Evolutionary conservation across 1,140 invertebrate species (phyloP), one percentile per base, ranked within the genome.

Genomic region (Zophobas morio): DNA sequence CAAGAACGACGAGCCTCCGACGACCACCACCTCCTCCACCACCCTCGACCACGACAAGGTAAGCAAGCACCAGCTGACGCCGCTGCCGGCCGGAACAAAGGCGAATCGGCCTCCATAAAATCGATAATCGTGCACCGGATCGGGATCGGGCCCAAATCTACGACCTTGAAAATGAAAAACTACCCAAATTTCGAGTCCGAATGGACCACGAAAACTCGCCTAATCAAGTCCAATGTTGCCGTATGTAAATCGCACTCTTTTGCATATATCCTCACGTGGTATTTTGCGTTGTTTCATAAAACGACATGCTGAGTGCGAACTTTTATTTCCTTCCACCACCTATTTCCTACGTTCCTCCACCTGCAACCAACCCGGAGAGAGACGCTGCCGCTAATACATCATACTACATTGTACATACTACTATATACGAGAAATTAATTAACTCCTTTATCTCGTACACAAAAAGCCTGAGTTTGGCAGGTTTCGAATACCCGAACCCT

Each of bases 1-100:
- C 87, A 89, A 89, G 87, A 87, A 85, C 84, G 88, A 87, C 82
- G 89, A 89, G 78, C 85, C 87, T 70, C 86, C 88, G 76, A 86
- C 88, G 60, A 88, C 89, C 40, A 86, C 87, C 78, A 89, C 90
- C 70, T 86, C 88, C 81, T 88, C 89, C 40, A 86, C 87, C 78
- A 89, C 90, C 70, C 86, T 88, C 81, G 88, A 81, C 51, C 80
- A 82, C 70, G 82, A 83, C 72, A 83, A 82, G 79, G 82, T 83
- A 80, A 82, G 80, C 32, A 51, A 4, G 6, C 8, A 34, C 36
- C 71, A 73, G 71, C 71, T 73, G 71, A 73, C 35, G 51, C 35
- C 49, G 49, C 42, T 6, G 71, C 49, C 49, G 54, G 49, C 71
- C 37, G 71, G 72, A 74, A 74, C 72, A 74, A 74, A 74, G 72